Conservation (phyloP, 2,113 vertebrate genomes). For the Planiliza haematocheilus region DNA sequence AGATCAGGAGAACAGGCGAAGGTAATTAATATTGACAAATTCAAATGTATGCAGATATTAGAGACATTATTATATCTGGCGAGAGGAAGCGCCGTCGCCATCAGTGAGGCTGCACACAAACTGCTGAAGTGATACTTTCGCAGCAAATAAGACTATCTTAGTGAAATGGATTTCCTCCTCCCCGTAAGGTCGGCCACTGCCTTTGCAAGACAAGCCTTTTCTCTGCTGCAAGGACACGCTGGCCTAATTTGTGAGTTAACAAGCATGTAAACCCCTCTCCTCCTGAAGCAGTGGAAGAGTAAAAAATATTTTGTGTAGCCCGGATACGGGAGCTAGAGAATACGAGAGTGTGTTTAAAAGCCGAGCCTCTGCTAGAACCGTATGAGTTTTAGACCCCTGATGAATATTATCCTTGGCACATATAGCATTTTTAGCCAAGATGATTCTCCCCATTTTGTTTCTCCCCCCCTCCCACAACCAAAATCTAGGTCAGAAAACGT, state of each 20-base stretch:
- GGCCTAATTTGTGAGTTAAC: constrained; percentile 82
- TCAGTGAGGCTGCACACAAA: constrained; percentile 44
- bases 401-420: constrained; percentile 31
- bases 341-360: constrained; percentile 32
- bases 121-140: constrained; percentile 69
- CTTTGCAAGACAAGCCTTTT: constrained; percentile 73
- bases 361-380: neutral
- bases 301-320: constrained; percentile 55
- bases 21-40: constrained; percentile 62
- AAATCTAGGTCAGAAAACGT: constrained; percentile 25
- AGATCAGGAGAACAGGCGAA: constrained; percentile 27
- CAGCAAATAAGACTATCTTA: constrained; percentile 42
- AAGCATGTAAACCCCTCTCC: constrained; percentile 76
- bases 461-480: constrained; percentile 8
- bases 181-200: constrained; percentile 53
- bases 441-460: constrained; percentile 12
- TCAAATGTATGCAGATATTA: constrained; percentile 62
- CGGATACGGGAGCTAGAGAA: constrained; percentile 41
- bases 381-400: constrained; percentile 17
- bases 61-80: constrained; percentile 34
- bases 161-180: constrained; percentile 71
- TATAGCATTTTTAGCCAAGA: neutral
- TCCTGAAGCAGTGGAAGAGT: constrained; percentile 55
- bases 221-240: constrained; percentile 78
- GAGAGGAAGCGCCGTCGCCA: constrained; percentile 11